Percentiles rank a stretch among this genome's conserved stretches.
phyloP scores from a whole-genome alignment of 1,140 invertebrate species.

The Plectrocnemia conspersa region DNA sequence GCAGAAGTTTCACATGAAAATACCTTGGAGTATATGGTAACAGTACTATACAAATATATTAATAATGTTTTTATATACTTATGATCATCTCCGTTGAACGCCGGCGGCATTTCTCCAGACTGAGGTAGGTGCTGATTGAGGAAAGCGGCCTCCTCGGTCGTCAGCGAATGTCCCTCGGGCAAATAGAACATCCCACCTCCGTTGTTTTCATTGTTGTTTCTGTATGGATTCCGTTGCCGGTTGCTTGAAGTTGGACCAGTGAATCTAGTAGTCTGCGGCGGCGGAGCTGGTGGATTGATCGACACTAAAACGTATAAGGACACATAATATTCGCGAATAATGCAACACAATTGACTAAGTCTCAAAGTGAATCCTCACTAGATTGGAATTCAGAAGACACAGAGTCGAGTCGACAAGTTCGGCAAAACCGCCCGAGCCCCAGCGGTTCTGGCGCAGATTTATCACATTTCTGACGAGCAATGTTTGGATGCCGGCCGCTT shows the following conservation, averaged over 20 bases:
- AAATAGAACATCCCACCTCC: constrained; percentile 43
- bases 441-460: constrained; percentile 44
- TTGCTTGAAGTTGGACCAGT: too few relatives aligned
- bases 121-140: constrained; percentile 46
- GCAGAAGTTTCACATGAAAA: too few relatives aligned
- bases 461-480: constrained; percentile 41
- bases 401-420: constrained; percentile 32
- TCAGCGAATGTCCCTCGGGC: constrained; percentile 48
- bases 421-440: constrained; percentile 39
- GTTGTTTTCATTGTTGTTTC: not conserved
- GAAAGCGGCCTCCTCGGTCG: constrained; percentile 49
- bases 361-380: constrained; percentile 11
- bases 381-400: constrained; percentile 14
- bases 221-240: too few relatives aligned
- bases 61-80: too few relatives aligned
- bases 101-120: too few relatives aligned
- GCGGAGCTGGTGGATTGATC: constrained; percentile 30
- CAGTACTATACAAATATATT: too few relatives aligned
- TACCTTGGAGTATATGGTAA: too few relatives aligned
- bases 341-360: not conserved
- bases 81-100: too few relatives aligned
- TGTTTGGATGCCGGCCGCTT: constrained; percentile 32
- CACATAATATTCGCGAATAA: too few relatives aligned
- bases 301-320: too few relatives aligned
- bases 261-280: constrained; percentile 9